Evolutionary conservation across 2,113 vertebrate species (phyloP).

Genomic region (Nestor notabilis): DNA sequence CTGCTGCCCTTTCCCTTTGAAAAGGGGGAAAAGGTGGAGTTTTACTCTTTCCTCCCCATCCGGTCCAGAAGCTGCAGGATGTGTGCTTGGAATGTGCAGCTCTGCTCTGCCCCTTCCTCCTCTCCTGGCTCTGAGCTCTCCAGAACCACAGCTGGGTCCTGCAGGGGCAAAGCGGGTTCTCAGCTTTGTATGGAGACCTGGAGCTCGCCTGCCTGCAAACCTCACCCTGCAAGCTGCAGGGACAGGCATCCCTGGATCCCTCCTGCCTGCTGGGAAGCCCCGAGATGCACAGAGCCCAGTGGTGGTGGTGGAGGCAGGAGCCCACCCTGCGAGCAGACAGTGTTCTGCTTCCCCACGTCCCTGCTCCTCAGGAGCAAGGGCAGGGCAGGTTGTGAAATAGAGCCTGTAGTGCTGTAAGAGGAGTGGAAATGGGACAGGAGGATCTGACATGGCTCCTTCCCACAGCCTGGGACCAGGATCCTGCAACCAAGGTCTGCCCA

Average conservation of each 20-base stretch:
- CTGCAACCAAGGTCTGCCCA: not conserved
- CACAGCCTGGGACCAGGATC: not conserved
- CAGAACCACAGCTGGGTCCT: not conserved
- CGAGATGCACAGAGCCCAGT: accelerated
- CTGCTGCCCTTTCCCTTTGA: not conserved
- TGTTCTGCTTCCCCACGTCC: not conserved
- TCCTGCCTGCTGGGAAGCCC: not conserved
- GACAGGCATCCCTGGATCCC: not conserved
- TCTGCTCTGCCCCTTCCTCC: not conserved
- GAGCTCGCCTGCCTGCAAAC: not conserved
- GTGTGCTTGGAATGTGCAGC: not conserved
- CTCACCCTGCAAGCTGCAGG: accelerated
- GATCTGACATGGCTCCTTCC: not conserved
- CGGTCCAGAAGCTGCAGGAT: not conserved
- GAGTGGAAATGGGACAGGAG: not conserved
- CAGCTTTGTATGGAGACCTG: not conserved
- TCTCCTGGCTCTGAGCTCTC: not conserved
- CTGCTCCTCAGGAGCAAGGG: not conserved
- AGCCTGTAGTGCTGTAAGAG: not conserved
- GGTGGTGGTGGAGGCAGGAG: not conserved
- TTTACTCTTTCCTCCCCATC: slow-evolving; percentile 21
- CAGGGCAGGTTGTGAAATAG: not conserved
- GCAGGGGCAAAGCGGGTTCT: not conserved
- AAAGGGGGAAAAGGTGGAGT: slow-evolving; percentile 61
- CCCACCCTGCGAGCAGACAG: not conserved